Evolutionary conservation across 2,797 vertebrate genomes (phyloP), one percentile per base, ranked within the genome.

Genomic region (Varecia variegata): DNA sequence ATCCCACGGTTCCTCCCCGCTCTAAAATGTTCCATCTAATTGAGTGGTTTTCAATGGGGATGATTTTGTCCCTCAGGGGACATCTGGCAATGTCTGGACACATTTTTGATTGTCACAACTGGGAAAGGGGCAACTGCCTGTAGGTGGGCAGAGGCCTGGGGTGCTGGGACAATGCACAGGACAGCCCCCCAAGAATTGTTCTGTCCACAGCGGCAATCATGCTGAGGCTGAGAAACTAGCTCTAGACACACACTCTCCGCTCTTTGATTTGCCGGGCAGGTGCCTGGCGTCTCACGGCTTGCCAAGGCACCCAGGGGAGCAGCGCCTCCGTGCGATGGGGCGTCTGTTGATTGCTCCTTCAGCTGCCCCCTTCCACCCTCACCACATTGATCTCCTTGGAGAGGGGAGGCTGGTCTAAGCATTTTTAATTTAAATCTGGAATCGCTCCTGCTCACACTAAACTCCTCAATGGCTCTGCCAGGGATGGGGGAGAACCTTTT

Each of bases 341-440:
- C 3, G 23, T 18, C 68, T 80, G 62, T 23, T 35, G 80, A 89
- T 50, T 56, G 11, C 14, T 52, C 67, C 47, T 93, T 73, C 70
- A 32, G 80, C 52, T 62, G 71, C 86, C 38, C 54, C 74, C n/a
- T 60, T 80, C 88, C 1, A 60, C 17, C 84, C 83, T 67, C 8
- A 43, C 43, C 62, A 62, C 27, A 38, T 3, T 18, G 93, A 96
- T 95, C 92, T 52, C 38, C 32, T 13, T 83, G 38, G 15, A 93
- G 50, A 68, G 6, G 32, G 32, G 43, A 89, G 43, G 2, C 47
- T 45, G 67, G 84, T 67, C 40, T 21, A 83, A 52, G 45, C 38
- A 58, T 52, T 54, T 96, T 92, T 83, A 89, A 82, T 80, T 92
- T 90, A 73, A 67, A 80, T 18, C 71, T 90, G 84, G 77, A 92